Evolutionary conservation across 92 coral and sea anemone genomes (phyloP).

Genomic region (Porites evermanni): DNA sequence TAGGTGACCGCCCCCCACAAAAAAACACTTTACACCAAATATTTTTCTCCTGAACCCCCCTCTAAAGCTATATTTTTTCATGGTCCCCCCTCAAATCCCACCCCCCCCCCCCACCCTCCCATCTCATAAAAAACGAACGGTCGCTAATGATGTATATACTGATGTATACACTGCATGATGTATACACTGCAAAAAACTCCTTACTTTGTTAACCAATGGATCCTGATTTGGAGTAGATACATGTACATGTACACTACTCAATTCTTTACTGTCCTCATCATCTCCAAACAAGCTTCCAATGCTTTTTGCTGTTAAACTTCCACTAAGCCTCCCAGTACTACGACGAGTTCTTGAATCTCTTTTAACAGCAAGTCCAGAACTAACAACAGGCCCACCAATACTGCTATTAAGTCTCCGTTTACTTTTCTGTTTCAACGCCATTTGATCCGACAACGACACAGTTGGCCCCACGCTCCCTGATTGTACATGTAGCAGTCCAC

Average conservation of each 20-base stretch:
- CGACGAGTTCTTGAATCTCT: slow-evolving; percentile 38
- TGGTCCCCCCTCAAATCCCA: too few relatives aligned
- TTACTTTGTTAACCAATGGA: slow-evolving; percentile 10
- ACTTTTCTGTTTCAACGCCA: slow-evolving; percentile 25
- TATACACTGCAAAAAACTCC: background rate
- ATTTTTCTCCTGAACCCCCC: too few relatives aligned
- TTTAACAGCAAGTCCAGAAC: slow-evolving; percentile 62
- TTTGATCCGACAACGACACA: background rate
- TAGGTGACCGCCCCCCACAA: too few relatives aligned
- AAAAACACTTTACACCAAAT: too few relatives aligned
- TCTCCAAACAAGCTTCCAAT: slow-evolving; percentile 38
- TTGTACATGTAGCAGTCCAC: background rate
- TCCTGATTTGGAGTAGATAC: background rate
- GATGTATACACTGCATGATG: too few relatives aligned
- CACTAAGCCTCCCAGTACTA: slow-evolving; percentile 30
- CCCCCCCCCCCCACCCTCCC: too few relatives aligned
- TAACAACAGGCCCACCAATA: slow-evolving; percentile 66
- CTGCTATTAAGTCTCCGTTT: slow-evolving; percentile 41
- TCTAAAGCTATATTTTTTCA: too few relatives aligned
- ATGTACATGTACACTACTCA: too few relatives aligned
- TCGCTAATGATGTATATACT: too few relatives aligned
- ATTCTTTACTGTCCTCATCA: slow-evolving; percentile 16
- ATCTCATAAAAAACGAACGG: too few relatives aligned
- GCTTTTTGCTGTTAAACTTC: background rate
- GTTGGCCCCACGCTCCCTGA: background rate